These are phyloP conservation scores for Microchrysa polita DNA, from an alignment of 2,888 invertebrate species.

Conservation along the genomic window DNA sequence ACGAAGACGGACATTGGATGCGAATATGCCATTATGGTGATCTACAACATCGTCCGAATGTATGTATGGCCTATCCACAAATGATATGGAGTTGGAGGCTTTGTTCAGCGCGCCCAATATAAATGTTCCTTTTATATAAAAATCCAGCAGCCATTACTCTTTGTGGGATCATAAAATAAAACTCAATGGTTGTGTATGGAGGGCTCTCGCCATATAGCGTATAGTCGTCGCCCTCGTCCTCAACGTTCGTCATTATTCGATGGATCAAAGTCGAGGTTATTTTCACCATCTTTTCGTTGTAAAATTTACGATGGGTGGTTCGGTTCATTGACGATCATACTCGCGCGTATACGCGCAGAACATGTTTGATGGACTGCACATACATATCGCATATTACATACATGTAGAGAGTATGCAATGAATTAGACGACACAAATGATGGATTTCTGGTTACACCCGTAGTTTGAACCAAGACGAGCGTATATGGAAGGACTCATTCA, in stretches of 20 bases:
- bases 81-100: background rate
- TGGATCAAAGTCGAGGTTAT: conserved; percentile 12
- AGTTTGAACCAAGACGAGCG: no score
- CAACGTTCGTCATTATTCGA: background rate
- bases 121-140: conserved; percentile 41
- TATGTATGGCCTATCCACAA: background rate
- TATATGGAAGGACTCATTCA: no score
- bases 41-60: conserved; percentile 7
- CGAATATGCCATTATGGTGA: conserved; percentile 10
- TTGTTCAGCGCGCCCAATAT: no score
- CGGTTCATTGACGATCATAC: conserved; percentile 10
- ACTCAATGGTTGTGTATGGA: conserved; percentile 12
- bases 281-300: conserved; percentile 21
- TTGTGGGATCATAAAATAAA: conserved; percentile 36
- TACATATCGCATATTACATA: background rate
- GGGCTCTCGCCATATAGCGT: no score
- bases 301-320: conserved; percentile 13
- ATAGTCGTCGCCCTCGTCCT: background rate
- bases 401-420: background rate
- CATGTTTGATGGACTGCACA: background rate
- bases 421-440: conserved; percentile 12
- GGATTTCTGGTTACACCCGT: background rate
- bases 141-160: conserved; percentile 39
- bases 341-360: no score
- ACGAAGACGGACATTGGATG: conserved; percentile 5